Base-by-base conservation (phyloP, 2,797 vertebrate genomes). In the Danio aesculapii region DNA sequence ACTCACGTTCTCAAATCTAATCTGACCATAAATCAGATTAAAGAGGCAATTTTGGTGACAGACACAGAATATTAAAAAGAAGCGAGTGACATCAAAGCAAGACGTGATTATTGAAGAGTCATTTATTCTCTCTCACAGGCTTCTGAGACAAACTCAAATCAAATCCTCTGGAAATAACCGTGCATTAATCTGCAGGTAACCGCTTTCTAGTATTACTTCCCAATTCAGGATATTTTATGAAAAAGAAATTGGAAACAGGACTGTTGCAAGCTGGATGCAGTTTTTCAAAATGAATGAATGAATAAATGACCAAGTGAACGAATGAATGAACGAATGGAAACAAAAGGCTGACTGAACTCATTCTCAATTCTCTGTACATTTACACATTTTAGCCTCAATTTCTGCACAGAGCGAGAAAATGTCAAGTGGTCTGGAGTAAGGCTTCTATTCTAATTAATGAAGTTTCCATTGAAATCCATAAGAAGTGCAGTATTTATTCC, bases 21-120 rank as follows among this genome's bases (percentile, higher is more conserved):
- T 81, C 73, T 79, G 59, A 5, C 41, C 64, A 77, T 74, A 81
- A 85, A 86, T 82, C 81, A 73, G 85, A 85, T 84, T 87, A 85
- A 68, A 63, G 44, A 74, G 77, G 77, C 78, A 82, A 57, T 84
- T 75, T 75, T 62, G 17, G 74, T 75, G 78, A 84, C 77, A 70
- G 78, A 21, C 46, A 21, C 21, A 66, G 67, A 82, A 80, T 81
- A 81, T 73, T 68, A 84, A 76, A 82, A 70, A 39, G 74, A 67
- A 44, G 72, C 16, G 30, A 41, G 41, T 46, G 13, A 70, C 57
- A 69, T 75, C 82, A 63, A 75, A 69, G 55, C 55, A 46, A 63
- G 53, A 50, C 2, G 6, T 52, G 82, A 46, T 68, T 79, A 68
- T 13, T 67, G 14, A 68, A 68, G 52, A 77, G 66, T 13, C 12